phyloP scores from a whole-genome alignment of 2,888 invertebrate species.

The Crossocerus cetratus region DNA sequence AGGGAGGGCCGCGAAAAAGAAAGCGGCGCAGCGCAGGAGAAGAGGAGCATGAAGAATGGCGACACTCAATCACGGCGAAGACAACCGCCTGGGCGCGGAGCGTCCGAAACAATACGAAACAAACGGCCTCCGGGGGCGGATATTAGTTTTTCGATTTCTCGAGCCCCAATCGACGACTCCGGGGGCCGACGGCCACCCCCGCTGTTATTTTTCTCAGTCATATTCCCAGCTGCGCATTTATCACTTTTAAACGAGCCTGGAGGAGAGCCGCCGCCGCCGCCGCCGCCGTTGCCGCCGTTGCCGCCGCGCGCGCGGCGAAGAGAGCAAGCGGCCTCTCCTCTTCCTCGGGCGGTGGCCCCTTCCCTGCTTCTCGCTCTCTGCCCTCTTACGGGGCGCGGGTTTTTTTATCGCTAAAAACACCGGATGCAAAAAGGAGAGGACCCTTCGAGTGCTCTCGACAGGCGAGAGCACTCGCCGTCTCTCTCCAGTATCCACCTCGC shows the following conservation, averaged over 20 bases:
- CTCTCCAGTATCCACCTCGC: conserved; percentile 34
- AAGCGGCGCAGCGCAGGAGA: conserved; percentile 37
- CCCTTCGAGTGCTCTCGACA: conserved; percentile 40
- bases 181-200: conserved; percentile 47
- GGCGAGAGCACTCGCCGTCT: conserved; percentile 1
- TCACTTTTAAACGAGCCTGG: conserved; percentile 73
- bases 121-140: conserved; percentile 75
- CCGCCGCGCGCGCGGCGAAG: conserved; percentile 4
- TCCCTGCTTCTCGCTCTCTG: conserved; percentile 5
- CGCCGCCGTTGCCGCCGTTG: neutral
- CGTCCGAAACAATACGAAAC: conserved; percentile 76
- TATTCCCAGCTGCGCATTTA: conserved; percentile 74
- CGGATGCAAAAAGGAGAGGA: conserved; percentile 38
- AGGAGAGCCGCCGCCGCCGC: conserved; percentile 42
- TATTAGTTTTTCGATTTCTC: conserved; percentile 77
- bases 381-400: neutral
- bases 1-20: conserved; percentile 17
- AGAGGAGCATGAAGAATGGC: conserved; percentile 71
- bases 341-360: conserved; percentile 8
- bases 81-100: conserved; percentile 67
- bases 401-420: conserved; percentile 19
- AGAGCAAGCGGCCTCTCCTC: conserved; percentile 22
- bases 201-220: conserved; percentile 74
- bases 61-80: conserved; percentile 76
- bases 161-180: conserved; percentile 59